Percentiles rank a stretch among this genome's conserved stretches.
These are phyloP conservation scores for Netelia fuscicornis DNA, from an alignment of 2,888 invertebrate species.

Conservation along the genomic window DNA sequence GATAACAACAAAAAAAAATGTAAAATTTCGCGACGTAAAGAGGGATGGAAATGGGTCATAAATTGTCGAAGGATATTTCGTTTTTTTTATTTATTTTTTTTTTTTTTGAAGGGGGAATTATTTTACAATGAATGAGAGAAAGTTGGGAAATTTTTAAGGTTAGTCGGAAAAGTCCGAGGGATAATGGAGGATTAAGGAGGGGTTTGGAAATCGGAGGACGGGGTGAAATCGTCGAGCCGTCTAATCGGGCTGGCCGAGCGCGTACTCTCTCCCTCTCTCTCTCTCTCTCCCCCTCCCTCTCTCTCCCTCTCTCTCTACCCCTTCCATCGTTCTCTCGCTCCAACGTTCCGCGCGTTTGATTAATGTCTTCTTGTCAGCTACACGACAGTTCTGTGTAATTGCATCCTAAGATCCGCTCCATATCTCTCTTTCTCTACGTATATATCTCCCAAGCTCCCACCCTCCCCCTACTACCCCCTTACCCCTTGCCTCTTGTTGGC, in stretches of 20 bases:
- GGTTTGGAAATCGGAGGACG: neutral
- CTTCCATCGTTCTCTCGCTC: constrained; percentile 34
- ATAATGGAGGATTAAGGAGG: constrained; percentile 5
- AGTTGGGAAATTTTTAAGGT: neutral
- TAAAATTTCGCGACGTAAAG: neutral
- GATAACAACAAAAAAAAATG: neutral
- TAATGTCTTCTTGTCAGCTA: constrained; percentile 69
- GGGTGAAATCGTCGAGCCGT: constrained; percentile 52
- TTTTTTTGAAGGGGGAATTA: neutral
- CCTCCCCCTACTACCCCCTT: neutral
- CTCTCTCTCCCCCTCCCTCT: constrained; percentile 13
- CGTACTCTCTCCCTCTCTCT: constrained; percentile 6
- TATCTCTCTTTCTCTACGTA: constrained; percentile 9
- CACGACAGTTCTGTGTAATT: constrained; percentile 68
- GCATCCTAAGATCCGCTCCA: constrained; percentile 54
- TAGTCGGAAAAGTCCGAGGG: neutral
- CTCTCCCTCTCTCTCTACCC: constrained; percentile 7
- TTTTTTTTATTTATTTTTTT: constrained; percentile 13
- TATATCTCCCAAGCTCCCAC: neutral
- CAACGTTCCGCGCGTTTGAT: constrained; percentile 58
- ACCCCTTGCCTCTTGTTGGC: neutral
- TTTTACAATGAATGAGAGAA: constrained; percentile 45
- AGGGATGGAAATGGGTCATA: constrained; percentile 9
- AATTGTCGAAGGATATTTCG: constrained; percentile 21
- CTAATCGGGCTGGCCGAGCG: constrained; percentile 52